A percentile compares a stretch with the other conserved stretches of the same genome.
Conservation (phyloP, 1,140 invertebrate species). For the Drosophila takahashii region DNA sequence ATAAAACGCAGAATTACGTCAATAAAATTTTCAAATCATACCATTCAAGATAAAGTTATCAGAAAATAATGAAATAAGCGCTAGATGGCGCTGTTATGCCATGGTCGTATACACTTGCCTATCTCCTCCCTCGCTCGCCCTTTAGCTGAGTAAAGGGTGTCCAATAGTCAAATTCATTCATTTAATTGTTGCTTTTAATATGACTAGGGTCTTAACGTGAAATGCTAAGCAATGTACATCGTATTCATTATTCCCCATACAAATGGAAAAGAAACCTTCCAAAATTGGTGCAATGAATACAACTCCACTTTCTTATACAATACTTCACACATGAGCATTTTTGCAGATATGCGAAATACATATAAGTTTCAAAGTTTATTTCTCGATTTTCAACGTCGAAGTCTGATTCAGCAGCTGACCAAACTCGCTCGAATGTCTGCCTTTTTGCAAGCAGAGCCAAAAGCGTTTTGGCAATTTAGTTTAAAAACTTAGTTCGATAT, state of each 20-base stretch:
- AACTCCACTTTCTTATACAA: slow-evolving; percentile 52
- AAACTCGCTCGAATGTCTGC: slow-evolving; percentile 21
- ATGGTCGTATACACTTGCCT: no score
- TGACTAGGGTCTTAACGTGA: background rate
- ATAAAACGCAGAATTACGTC: no score
- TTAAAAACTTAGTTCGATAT: slow-evolving; percentile 10
- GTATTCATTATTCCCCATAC: slow-evolving; percentile 17
- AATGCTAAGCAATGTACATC: background rate
- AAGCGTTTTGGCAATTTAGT: slow-evolving; percentile 14
- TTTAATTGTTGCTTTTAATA: background rate
- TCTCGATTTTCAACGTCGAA: slow-evolving; percentile 31
- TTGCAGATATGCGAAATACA: background rate
- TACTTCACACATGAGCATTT: slow-evolving; percentile 10
- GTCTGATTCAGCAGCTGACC: slow-evolving; percentile 44
- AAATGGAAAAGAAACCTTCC: slow-evolving; percentile 58
- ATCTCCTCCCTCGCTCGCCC: no score
- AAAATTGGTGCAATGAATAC: slow-evolving; percentile 61
- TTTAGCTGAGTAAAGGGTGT: no score
- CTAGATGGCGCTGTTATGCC: no score
- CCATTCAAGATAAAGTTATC: no score
- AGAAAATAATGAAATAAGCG: no score
- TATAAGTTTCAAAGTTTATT: slow-evolving; percentile 9
- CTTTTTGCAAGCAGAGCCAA: slow-evolving; percentile 19
- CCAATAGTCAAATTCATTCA: no score
- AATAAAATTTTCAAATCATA: no score